Conservation (phyloP, 1,140 invertebrate species). For the Carcinoscorpius rotundicauda region DNA sequence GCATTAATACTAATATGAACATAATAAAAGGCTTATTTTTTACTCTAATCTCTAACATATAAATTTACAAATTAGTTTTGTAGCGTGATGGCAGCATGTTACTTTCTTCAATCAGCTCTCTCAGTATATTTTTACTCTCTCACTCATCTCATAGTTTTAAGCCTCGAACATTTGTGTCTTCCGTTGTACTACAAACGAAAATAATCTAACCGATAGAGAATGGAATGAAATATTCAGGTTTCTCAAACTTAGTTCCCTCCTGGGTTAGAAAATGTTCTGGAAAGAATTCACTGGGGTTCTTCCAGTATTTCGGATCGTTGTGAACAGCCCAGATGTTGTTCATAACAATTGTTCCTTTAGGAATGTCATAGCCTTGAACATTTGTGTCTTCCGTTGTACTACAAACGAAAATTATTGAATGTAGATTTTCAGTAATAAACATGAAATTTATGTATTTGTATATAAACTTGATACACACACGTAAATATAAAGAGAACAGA, state of each 20-base stretch:
- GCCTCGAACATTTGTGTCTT: slow-evolving; percentile 23
- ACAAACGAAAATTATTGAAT: not conserved
- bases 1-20: no score
- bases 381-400: slow-evolving; percentile 8
- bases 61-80: slow-evolving; percentile 43
- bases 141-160: no score
- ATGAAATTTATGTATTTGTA: no score
- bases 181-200: slow-evolving; percentile 6
- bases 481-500: no score
- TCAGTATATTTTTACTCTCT: slow-evolving; percentile 25
- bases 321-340: slow-evolving; percentile 52
- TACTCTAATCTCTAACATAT: slow-evolving; percentile 20
- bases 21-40: slow-evolving; percentile 24
- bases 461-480: no score
- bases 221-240: slow-evolving; percentile 26
- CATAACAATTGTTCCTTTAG: slow-evolving; percentile 39
- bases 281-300: slow-evolving; percentile 52
- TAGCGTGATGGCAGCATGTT: slow-evolving; percentile 54
- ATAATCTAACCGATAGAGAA: slow-evolving; percentile 24
- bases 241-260: slow-evolving; percentile 21
- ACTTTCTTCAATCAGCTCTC: slow-evolving; percentile 49
- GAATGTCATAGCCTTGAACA: slow-evolving; percentile 25
- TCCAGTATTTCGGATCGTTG: slow-evolving; percentile 51
- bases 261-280: slow-evolving; percentile 47
- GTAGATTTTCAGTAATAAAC: no score